Conservation (phyloP, 1,140 invertebrate genomes). For the Drosophila sp. region DNA sequence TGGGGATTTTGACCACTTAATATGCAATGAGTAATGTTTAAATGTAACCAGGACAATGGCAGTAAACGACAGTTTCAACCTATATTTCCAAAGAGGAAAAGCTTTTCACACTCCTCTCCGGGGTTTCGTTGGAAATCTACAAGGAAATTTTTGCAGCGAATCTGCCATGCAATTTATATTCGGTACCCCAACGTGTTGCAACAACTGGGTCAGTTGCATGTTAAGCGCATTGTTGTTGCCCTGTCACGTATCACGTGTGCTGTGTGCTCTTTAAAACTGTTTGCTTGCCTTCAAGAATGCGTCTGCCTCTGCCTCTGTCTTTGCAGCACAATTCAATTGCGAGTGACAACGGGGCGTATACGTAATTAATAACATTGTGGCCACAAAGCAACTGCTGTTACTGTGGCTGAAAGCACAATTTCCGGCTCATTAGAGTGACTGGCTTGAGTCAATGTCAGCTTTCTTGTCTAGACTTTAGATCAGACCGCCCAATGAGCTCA, state of each 20-base stretch:
- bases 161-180: slow-evolving; percentile 75
- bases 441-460: slow-evolving; percentile 1
- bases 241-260: slow-evolving; percentile 2
- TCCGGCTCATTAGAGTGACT: slow-evolving; percentile 45
- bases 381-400: slow-evolving; percentile 13
- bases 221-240: slow-evolving; percentile 41
- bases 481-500: slow-evolving; percentile 36
- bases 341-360: slow-evolving; percentile 32
- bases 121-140: slow-evolving; percentile 23
- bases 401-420: slow-evolving; percentile 39
- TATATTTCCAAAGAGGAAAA: slow-evolving; percentile 2
- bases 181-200: slow-evolving; percentile 49
- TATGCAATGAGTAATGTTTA: slow-evolving; percentile 78
- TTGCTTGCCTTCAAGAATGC: slow-evolving; percentile 12
- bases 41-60: slow-evolving; percentile 81
- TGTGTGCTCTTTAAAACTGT: slow-evolving; percentile 7
- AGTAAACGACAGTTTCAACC: slow-evolving; percentile 33
- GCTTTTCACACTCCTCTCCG: slow-evolving; percentile 8
- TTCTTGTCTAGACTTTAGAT: slow-evolving; percentile 19
- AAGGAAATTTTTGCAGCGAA: slow-evolving; percentile 48
- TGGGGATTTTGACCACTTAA: slow-evolving; percentile 69
- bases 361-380: slow-evolving; percentile 49
- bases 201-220: slow-evolving; percentile 73
- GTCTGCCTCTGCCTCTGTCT: not conserved
- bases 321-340: slow-evolving; percentile 22